phyloP scores from a whole-genome alignment of 2,797 vertebrate species.

The Garrulus glandarius region DNA sequence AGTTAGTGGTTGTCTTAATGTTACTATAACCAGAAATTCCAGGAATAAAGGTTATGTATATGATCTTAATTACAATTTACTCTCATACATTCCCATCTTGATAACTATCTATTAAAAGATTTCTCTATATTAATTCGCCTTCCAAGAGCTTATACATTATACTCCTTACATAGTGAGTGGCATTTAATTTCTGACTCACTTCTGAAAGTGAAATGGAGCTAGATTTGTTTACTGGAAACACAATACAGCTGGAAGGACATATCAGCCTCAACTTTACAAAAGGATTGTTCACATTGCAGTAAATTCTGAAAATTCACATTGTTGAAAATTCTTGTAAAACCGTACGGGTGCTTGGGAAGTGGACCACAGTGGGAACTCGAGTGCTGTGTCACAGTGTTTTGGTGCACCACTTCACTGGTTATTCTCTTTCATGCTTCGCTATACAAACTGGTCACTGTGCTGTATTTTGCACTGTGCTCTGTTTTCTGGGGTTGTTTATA shows the following conservation, averaged over 20 bases:
- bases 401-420: background rate
- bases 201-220: background rate
- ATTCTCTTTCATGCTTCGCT: background rate
- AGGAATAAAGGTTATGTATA: background rate
- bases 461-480: background rate
- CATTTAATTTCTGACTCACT: background rate
- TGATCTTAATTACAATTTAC: background rate
- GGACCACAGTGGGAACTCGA: background rate
- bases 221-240: background rate
- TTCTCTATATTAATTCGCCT: background rate
- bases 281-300: background rate
- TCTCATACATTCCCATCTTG: background rate
- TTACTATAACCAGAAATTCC: background rate
- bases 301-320: background rate
- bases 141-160: background rate
- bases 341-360: background rate
- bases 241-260: background rate
- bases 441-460: background rate
- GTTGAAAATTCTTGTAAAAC: background rate
- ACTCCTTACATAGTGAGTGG: background rate
- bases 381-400: slow-evolving; percentile 20
- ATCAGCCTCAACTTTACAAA: background rate
- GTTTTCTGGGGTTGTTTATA: background rate
- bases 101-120: background rate
- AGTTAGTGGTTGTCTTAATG: background rate